These are phyloP conservation scores for Tuberolachnus salignus DNA, from an alignment of 2,888 invertebrate species.

Conservation along the genomic window DNA sequence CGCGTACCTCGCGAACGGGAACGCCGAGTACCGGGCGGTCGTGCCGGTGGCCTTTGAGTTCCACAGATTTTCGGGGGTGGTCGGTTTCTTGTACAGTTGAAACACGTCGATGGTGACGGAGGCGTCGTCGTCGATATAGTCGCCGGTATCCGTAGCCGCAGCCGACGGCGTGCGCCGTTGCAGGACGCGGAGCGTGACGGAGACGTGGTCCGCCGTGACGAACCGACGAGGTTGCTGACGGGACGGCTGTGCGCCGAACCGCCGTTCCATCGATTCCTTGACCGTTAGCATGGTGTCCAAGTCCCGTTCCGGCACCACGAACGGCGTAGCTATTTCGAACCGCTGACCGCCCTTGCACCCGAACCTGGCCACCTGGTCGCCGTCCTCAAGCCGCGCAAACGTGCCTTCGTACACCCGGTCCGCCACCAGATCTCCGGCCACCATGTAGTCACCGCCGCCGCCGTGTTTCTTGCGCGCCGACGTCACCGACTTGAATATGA, in stretches of 20 bases:
- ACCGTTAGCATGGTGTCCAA: slow-evolving; percentile 37
- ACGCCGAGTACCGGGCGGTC: slow-evolving; percentile 4
- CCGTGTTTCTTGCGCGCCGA: slow-evolving; percentile 18
- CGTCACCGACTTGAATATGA: slow-evolving; percentile 43
- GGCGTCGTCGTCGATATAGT: not conserved
- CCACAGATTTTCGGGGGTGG: not conserved
- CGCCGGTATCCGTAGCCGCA: not conserved
- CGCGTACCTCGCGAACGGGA: slow-evolving; percentile 26
- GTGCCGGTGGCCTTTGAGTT: no score
- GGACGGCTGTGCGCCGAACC: slow-evolving; percentile 8
- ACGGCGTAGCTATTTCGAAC: slow-evolving; percentile 57
- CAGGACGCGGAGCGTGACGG: slow-evolving; percentile 33
- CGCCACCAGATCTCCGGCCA: slow-evolving; percentile 44
- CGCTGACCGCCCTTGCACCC: slow-evolving; percentile 27
- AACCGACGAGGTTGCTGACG: not conserved
- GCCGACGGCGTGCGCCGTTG: not conserved
- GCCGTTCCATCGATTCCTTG: slow-evolving; percentile 43
- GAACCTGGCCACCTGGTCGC: slow-evolving; percentile 50
- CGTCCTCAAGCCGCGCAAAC: slow-evolving; percentile 43
- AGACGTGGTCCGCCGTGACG: slow-evolving; percentile 38
- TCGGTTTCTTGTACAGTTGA: slow-evolving; percentile 35
- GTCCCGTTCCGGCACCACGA: slow-evolving; percentile 54
- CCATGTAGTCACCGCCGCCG: slow-evolving; percentile 18
- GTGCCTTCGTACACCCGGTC: slow-evolving; percentile 52
- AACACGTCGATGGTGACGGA: slow-evolving; percentile 31